Evolutionary conservation across 2,888 invertebrate genomes (phyloP).

Genomic region (Liodrosophila aerea): DNA sequence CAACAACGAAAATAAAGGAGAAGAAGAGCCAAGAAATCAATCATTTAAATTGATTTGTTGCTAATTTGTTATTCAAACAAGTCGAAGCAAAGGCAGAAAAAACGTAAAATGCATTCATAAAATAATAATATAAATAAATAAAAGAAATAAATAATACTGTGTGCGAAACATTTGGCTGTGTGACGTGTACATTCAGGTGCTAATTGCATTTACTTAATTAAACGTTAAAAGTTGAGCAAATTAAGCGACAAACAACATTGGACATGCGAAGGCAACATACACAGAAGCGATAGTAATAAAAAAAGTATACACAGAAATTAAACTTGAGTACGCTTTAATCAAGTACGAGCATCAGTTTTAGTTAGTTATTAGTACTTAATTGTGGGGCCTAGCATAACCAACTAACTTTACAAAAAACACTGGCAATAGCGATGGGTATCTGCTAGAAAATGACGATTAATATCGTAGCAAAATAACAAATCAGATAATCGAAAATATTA

Average conservation of each 20-base stretch:
- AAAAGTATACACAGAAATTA: constrained; percentile 1
- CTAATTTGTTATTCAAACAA: constrained; percentile 74
- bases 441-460: too few relatives aligned
- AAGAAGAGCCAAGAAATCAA: constrained; percentile 68
- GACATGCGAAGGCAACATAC: constrained; percentile 21
- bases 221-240: constrained; percentile 69
- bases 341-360: constrained; percentile 33
- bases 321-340: constrained; percentile 44
- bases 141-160: constrained; percentile 22
- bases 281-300: constrained; percentile 11
- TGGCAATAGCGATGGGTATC: too few relatives aligned
- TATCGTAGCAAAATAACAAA: too few relatives aligned
- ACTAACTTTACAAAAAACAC: too few relatives aligned
- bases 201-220: constrained; percentile 68
- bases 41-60: constrained; percentile 74
- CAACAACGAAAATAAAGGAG: neutral
- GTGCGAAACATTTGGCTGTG: constrained; percentile 21
- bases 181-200: constrained; percentile 59
- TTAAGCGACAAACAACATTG: constrained; percentile 49
- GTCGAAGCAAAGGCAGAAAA: constrained; percentile 19
- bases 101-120: constrained; percentile 51
- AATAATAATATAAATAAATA: constrained; percentile 38
- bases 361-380: constrained; percentile 36
- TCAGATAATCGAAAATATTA: too few relatives aligned
- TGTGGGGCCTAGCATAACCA: constrained; percentile 17